Evolutionary conservation across 2,888 invertebrate genomes (phyloP), one percentile per base, ranked within the genome.

Genomic region (Xanthia icteritia): DNA sequence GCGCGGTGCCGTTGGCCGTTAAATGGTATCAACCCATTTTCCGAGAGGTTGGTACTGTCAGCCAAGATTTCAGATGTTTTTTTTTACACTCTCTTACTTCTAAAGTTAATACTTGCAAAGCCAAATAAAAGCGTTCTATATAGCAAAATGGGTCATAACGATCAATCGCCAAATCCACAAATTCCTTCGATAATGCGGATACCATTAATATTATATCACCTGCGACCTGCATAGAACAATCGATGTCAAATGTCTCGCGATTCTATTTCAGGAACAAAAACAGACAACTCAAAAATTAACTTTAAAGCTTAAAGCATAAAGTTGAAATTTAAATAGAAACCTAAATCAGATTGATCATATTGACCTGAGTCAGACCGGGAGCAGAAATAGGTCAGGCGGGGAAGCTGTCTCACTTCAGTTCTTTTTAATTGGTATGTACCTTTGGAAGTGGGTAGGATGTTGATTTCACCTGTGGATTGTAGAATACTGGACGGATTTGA

Each of bases 321-420:
- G 91, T 86, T 86, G 63, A 83, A 77, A 83, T 90, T 90, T 61
- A 61, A 65, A 45, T 83, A 76, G 54, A 31, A 5, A 63, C 36
- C 51, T 64, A 17, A 23, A 67, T 69, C 31, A 31, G 31, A 31
- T 31, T 31, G 31, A 31, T 81, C 84, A 88, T 90, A 89, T 89
- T 94, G 94, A 95, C 93, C 94, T 92, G 91, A 89, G 88, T 72
- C 87, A 90, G 90, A 91, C 91, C 89, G 92, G 89, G 89, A 89
- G 87, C 89, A 91, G 92, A 95, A 95, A 95, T 95, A 91, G 95
- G 95, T 95, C 95, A 94, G 89, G 84, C 88, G 90, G 89, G 93
- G 94, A 93, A 91, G 91, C 85, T 90, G 91, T 93, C 92, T 92
- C 93, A 89, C 92, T 92, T 91, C 91, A 91, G 89, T 93, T 93